These are phyloP conservation scores for Diabrotica virgifera DNA, from an alignment of 1,140 invertebrate genomes.

Conservation along the genomic window DNA sequence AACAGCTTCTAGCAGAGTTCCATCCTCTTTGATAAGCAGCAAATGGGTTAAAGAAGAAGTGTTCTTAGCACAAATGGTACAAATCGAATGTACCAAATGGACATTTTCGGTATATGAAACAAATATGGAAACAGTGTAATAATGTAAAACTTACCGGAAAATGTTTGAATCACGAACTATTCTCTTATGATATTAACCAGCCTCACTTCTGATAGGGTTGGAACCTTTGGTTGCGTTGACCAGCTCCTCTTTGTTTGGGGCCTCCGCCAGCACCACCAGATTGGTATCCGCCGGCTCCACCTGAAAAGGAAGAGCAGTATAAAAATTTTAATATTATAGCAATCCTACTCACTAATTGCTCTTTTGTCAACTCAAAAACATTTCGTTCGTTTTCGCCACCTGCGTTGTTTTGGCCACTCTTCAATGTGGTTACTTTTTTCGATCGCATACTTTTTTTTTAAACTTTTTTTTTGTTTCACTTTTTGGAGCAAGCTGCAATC, in stretches of 20 bases:
- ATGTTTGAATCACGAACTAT: slow-evolving; percentile 14
- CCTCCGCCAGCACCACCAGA: slow-evolving; percentile 55
- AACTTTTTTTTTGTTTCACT: not conserved
- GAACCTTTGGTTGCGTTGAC: slow-evolving; percentile 71
- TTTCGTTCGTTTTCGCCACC: slow-evolving; percentile 25
- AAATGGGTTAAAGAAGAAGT: too few relatives aligned
- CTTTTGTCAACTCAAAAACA: slow-evolving; percentile 23
- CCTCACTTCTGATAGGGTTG: slow-evolving; percentile 64
- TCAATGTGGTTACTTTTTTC: slow-evolving; percentile 13
- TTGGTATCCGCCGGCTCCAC: slow-evolving; percentile 61
- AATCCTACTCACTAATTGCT: slow-evolving; percentile 39
- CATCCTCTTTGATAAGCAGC: too few relatives aligned
- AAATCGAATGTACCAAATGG: too few relatives aligned
- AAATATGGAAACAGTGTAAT: too few relatives aligned
- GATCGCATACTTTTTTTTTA: slow-evolving; percentile 6
- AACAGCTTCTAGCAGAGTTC: too few relatives aligned
- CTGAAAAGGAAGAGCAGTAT: slow-evolving; percentile 45
- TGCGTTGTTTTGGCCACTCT: slow-evolving; percentile 30
- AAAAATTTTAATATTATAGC: slow-evolving; percentile 46
- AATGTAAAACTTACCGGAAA: slow-evolving; percentile 16
- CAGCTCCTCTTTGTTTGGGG: slow-evolving; percentile 61
- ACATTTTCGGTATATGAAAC: too few relatives aligned
- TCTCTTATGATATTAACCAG: not conserved
- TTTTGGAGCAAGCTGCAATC: slow-evolving; percentile 3
- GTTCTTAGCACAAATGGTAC: too few relatives aligned